A percentile compares a stretch with the other conserved stretches of the same genome.
Conservation (phyloP, 2,113 vertebrate genomes). For the Artemisiospiza belli region DNA sequence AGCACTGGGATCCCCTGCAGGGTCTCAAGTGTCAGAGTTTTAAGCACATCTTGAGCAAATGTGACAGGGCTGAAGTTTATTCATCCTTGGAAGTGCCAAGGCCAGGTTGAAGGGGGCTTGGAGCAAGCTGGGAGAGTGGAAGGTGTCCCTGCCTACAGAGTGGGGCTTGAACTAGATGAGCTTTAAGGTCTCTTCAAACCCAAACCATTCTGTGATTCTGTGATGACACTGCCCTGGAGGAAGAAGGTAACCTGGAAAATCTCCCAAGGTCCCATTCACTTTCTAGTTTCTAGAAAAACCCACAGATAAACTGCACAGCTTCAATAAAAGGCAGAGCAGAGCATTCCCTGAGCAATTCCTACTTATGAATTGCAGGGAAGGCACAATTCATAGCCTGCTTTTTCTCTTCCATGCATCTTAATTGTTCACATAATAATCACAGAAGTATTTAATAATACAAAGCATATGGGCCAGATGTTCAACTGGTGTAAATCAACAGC, state of each 20-base stretch:
- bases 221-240: neutral
- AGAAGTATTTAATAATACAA: conserved; percentile 67
- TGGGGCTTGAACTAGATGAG: accelerated
- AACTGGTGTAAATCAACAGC: conserved; percentile 56
- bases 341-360: neutral
- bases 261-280: neutral
- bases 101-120: neutral
- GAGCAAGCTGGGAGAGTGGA: neutral
- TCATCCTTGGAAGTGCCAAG: neutral
- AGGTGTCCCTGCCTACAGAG: neutral
- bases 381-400: conserved; percentile 42
- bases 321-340: neutral
- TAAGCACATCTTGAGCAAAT: neutral
- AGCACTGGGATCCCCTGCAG: neutral
- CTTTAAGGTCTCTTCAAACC: neutral
- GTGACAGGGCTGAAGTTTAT: neutral
- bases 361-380: neutral
- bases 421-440: conserved; percentile 60
- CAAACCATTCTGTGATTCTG: neutral
- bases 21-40: neutral
- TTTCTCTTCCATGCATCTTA: conserved; percentile 58
- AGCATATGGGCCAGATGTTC: conserved; percentile 65
- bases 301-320: neutral
- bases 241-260: neutral
- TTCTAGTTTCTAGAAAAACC: neutral